Percentiles rank a stretch among this genome's conserved stretches.
These are phyloP conservation scores for Calephelis nemesis DNA, from an alignment of 1,140 invertebrate genomes.

Conservation along the genomic window DNA sequence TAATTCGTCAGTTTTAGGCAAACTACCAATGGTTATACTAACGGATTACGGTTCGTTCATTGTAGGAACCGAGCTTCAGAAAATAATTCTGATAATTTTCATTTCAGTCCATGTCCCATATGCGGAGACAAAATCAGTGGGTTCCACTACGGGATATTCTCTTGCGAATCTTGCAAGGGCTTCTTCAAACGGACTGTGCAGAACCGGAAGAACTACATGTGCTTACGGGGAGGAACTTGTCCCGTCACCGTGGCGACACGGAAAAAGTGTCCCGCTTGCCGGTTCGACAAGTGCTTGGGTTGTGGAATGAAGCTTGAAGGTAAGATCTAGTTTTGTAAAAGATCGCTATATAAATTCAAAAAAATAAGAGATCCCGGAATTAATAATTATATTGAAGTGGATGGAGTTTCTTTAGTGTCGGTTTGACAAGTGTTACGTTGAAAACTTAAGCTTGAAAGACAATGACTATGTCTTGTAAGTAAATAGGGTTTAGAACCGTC, in stretches of 20 bases:
- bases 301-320: constrained; percentile 98
- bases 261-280: constrained; percentile 97
- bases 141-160: constrained; percentile 97
- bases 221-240: constrained; percentile 93
- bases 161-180: constrained; percentile 98
- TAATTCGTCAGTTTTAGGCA: no score
- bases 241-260: constrained; percentile 94
- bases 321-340: constrained; percentile 49
- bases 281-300: constrained; percentile 97
- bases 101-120: constrained; percentile 93
- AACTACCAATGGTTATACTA: no score
- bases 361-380: no score
- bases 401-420: no score
- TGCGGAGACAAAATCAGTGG: constrained; percentile 97
- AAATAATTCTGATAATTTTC: constrained; percentile 4
- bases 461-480: no score
- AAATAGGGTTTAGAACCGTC: no score
- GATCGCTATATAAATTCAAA: no score
- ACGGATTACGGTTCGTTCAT: no score
- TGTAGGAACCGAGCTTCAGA: no score
- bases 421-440: no score
- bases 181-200: constrained; percentile 99
- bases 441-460: no score
- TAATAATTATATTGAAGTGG: no score
- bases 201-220: constrained; percentile 98